Conservation (phyloP, 2,797 vertebrate species). For the Pteronotus mesoamericanus region DNA sequence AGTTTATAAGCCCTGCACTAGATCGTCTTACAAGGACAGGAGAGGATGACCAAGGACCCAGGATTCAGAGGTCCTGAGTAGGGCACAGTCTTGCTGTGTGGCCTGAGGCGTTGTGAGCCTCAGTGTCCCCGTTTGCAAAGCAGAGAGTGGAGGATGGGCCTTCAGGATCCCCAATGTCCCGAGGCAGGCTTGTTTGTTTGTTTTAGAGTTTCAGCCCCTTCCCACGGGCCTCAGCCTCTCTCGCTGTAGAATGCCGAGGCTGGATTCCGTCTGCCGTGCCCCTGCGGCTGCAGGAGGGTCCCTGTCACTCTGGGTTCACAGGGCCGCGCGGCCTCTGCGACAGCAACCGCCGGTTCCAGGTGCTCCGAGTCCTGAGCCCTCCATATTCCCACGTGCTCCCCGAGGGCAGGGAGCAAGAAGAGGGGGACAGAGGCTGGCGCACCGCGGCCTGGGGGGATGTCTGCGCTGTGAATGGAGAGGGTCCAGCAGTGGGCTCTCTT, state of each 20-base stretch:
- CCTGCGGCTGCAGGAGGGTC: background rate
- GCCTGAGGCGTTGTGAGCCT: background rate
- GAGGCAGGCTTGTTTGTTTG: background rate
- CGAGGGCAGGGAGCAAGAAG: background rate
- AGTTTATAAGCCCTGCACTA: background rate
- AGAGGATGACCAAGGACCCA: background rate
- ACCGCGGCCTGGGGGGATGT: background rate
- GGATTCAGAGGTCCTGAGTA: background rate
- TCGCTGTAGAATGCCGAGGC: background rate
- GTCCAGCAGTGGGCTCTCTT: fast-evolving
- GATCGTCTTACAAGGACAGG: background rate
- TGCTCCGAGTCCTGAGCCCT: no score
- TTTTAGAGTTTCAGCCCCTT: background rate
- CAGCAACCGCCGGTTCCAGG: background rate
- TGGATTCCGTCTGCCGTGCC: background rate
- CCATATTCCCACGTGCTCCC: fast-evolving
- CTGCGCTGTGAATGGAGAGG: fast-evolving
- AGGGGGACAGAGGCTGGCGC: fast-evolving
- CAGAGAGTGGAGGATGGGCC: background rate
- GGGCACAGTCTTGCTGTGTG: background rate
- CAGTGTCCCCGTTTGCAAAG: background rate
- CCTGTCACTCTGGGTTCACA: background rate
- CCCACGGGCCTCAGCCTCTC: background rate
- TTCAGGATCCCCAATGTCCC: background rate
- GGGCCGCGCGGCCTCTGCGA: background rate